Conservation (phyloP, 2,113 vertebrate genomes). For the Hyperopisus bebe region DNA sequence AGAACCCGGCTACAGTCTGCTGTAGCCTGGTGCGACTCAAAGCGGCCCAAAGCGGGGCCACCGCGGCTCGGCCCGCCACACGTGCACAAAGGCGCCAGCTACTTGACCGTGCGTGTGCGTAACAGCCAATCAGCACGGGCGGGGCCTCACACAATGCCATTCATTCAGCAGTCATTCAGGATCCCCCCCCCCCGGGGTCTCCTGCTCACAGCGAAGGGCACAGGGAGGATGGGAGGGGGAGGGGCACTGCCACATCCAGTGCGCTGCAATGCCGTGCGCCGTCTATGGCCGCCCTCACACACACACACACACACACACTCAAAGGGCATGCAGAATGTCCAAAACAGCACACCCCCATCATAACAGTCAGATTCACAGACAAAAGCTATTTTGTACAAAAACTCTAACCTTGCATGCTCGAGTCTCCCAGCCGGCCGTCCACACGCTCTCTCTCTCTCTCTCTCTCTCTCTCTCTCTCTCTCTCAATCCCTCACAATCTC, state of each 20-base stretch:
- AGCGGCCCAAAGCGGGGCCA: not conserved
- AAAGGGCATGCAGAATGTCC: slow-evolving; percentile 44
- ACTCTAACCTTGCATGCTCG: slow-evolving; percentile 72
- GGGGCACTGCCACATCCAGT: slow-evolving; percentile 59
- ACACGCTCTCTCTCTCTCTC: slow-evolving; percentile 40
- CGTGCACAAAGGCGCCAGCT: slow-evolving; percentile 21
- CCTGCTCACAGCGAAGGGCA: slow-evolving; percentile 32
- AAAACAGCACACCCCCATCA: slow-evolving; percentile 51
- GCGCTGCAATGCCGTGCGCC: slow-evolving; percentile 60
- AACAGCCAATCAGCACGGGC: slow-evolving; percentile 39
- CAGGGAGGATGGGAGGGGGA: slow-evolving; percentile 42
- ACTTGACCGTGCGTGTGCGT: not conserved
- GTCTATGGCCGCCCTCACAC: slow-evolving; percentile 61
- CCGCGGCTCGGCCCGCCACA: not conserved
- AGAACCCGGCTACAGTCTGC: not conserved
- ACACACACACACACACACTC: slow-evolving; percentile 40
- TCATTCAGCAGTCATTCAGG: slow-evolving; percentile 66
- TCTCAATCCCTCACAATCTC: slow-evolving; percentile 41
- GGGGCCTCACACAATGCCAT: slow-evolving; percentile 66
- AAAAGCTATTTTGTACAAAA: slow-evolving; percentile 39
- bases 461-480: slow-evolving; percentile 6
- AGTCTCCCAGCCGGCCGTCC: slow-evolving; percentile 65
- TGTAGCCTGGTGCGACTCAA: not conserved
- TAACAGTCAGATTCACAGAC: slow-evolving; percentile 44
- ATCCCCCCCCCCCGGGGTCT: slow-evolving; percentile 46